Evolutionary conservation across 2,888 invertebrate genomes (phyloP).

Genomic region (Scrobipalpa costella): DNA sequence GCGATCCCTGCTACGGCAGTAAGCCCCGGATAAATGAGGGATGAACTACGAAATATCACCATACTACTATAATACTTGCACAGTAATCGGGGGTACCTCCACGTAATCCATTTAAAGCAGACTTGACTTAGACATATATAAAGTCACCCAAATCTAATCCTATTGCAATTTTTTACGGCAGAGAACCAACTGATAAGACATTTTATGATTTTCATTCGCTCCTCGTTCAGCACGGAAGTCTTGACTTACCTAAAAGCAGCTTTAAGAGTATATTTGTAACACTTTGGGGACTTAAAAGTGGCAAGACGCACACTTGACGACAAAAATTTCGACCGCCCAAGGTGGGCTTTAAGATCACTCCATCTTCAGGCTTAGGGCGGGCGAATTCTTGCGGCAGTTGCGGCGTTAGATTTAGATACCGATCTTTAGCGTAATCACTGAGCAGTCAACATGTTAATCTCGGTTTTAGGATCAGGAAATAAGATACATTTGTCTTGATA

Average conservation of each 20-base stretch:
- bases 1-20: conserved; percentile 44
- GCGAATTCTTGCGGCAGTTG: background rate
- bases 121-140: background rate
- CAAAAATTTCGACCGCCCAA: background rate
- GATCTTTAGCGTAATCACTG: conserved; percentile 67
- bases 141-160: too few relatives aligned
- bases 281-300: too few relatives aligned
- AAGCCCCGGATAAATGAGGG: conserved; percentile 55
- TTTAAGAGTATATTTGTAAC: too few relatives aligned
- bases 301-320: background rate
- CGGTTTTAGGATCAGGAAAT: conserved; percentile 27
- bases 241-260: too few relatives aligned
- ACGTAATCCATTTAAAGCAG: background rate
- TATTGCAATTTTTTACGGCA: too few relatives aligned
- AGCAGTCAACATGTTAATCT: conserved; percentile 54
- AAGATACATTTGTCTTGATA: conserved; percentile 22
- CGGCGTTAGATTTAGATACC: conserved; percentile 65
- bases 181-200: too few relatives aligned
- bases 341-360: conserved; percentile 3
- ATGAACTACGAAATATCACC: conserved; percentile 45
- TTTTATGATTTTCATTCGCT: too few relatives aligned
- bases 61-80: conserved; percentile 22
- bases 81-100: background rate
- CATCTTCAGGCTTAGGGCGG: background rate
- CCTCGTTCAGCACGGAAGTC: too few relatives aligned